Conservation (phyloP, 2,797 vertebrate genomes). For the Florisuga fusca region DNA sequence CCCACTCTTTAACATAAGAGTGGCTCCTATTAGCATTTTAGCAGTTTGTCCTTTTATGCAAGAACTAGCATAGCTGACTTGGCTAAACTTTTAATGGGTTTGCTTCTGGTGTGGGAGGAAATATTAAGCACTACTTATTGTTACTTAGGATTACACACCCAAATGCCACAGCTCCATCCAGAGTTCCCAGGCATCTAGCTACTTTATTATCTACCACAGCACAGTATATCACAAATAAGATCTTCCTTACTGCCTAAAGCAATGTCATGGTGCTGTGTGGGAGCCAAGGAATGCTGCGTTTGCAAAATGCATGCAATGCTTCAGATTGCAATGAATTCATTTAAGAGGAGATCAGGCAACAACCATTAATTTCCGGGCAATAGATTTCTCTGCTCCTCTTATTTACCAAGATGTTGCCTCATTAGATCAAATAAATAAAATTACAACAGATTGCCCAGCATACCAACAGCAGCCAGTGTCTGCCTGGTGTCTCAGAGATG, state of each 20-base stretch:
- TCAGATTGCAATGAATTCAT: slow-evolving; percentile 25
- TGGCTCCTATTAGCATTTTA: slow-evolving; percentile 1
- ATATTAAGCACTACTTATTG: slow-evolving; percentile 58
- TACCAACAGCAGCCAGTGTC: background rate
- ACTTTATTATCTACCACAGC: background rate
- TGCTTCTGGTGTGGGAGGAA: slow-evolving; percentile 39
- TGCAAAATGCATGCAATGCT: slow-evolving; percentile 40
- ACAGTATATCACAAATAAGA: slow-evolving; percentile 31
- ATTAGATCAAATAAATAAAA: slow-evolving; percentile 24
- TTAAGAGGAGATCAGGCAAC: slow-evolving; percentile 32
- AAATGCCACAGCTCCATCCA: slow-evolving; percentile 41
- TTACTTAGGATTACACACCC: slow-evolving; percentile 50
- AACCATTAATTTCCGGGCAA: slow-evolving; percentile 16
- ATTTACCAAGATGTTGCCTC: background rate
- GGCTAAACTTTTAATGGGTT: slow-evolving; percentile 59
- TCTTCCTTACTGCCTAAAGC: slow-evolving; percentile 29
- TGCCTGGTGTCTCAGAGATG: background rate
- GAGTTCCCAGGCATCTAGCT: slow-evolving; percentile 43
- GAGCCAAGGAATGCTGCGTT: slow-evolving; percentile 28
- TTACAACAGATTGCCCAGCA: background rate
- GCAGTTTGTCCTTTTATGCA: slow-evolving; percentile 46
- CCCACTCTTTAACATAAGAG: slow-evolving; percentile 12
- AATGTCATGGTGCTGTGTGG: slow-evolving; percentile 23
- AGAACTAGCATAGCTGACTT: slow-evolving; percentile 54
- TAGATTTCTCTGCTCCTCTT: slow-evolving; percentile 17